These are phyloP conservation scores for Zaprionus lineosus DNA, from an alignment of 2,888 invertebrate species.

Conservation along the genomic window DNA sequence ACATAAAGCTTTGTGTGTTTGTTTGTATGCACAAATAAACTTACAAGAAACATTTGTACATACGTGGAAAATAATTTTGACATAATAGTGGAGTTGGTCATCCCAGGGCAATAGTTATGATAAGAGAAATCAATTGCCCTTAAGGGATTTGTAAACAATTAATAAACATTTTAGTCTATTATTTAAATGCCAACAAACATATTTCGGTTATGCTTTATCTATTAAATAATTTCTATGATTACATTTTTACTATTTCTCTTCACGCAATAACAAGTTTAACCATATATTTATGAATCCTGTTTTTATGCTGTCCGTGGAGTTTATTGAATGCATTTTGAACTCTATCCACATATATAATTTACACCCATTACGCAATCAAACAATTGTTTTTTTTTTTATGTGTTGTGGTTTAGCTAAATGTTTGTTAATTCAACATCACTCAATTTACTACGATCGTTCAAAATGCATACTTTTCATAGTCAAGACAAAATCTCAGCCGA, in stretches of 20 bases:
- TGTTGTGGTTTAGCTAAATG: too few species aligned
- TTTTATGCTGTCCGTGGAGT: neutral
- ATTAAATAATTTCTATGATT: neutral
- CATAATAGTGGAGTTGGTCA: neutral
- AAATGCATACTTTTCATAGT: constrained; percentile 5
- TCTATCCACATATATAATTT: neutral
- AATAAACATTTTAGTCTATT: neutral
- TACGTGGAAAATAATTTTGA: neutral
- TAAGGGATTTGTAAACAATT: neutral
- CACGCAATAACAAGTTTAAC: constrained; percentile 4
- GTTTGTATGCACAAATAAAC: neutral
- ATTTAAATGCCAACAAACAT: neutral
- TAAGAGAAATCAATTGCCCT: neutral
- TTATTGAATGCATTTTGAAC: neutral
- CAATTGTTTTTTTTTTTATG: too few species aligned
- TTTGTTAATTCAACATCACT: too few species aligned
- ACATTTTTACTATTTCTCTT: neutral
- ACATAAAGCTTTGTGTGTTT: too few species aligned
- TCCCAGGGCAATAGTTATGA: neutral
- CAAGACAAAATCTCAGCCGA: too few species aligned
- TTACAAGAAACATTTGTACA: neutral
- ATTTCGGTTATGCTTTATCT: neutral
- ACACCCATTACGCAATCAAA: neutral
- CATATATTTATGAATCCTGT: constrained; percentile 5
- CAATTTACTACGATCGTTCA: too few species aligned